These are phyloP conservation scores for Coremacera marginata DNA, from an alignment of 2,888 invertebrate species.

Conservation along the genomic window DNA sequence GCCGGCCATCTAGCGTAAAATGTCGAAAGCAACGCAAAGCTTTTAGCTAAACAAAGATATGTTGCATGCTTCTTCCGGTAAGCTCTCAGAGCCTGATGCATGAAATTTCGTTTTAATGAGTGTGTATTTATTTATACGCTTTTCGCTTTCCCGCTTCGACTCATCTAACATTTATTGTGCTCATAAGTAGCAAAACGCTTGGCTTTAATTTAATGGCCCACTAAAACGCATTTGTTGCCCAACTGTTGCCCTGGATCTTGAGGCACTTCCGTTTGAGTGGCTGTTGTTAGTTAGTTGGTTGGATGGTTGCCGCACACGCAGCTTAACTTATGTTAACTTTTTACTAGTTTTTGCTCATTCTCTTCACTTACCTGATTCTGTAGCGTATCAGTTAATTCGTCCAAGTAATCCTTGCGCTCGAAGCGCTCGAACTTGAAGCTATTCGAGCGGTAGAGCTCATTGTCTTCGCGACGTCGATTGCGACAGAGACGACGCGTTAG, in stretches of 20 bases:
- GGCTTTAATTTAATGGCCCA: constrained; percentile 6
- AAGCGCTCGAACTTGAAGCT: constrained; percentile 91
- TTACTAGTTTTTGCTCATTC: neutral
- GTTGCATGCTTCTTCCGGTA: neutral
- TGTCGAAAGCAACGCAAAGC: neutral
- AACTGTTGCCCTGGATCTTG: constrained; percentile 10
- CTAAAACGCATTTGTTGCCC: neutral
- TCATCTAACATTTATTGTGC: neutral
- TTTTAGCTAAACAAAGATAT: neutral
- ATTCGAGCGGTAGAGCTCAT: constrained; percentile 87
- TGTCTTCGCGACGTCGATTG: constrained; percentile 80
- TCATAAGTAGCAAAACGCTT: neutral
- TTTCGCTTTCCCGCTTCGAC: neutral
- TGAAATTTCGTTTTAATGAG: neutral
- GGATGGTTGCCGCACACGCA: neutral
- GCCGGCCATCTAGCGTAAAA: constrained; percentile 13
- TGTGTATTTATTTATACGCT: neutral
- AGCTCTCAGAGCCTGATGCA: neutral
- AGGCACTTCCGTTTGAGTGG: constrained; percentile 1
- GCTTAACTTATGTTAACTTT: neutral
- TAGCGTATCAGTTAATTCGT: constrained; percentile 72
- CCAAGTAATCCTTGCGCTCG: constrained; percentile 78
- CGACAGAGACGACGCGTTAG: constrained; percentile 82
- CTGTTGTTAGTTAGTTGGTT: neutral
- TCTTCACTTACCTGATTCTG: constrained; percentile 78